Base-by-base conservation (phyloP, 2,888 invertebrate species). In the Aphrophora alni region DNA sequence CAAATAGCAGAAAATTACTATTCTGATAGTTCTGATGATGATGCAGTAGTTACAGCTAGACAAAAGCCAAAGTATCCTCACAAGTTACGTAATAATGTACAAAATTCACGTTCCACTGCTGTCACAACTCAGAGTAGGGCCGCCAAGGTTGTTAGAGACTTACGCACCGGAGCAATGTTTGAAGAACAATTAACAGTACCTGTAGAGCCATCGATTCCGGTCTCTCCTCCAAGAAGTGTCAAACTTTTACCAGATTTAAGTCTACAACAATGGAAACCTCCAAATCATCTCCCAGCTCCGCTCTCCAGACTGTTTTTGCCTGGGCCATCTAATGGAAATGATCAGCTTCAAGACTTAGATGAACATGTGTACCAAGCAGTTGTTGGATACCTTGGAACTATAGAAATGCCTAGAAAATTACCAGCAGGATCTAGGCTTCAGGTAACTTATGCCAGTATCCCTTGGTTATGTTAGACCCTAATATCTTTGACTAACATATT, bases 361-460 rank as follows among this genome's bases (percentile, higher is more conserved):
- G 82, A 84, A 59, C 84, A 85, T 76, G 84, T 85, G 8, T 87
- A 87, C 86, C 93, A 95, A 84, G 95, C 95, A 0, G 93, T 98
- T 1, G 97, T 98, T 0, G 98, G 98, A 0, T 98, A 98, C 88
- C 90, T 98, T 74, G 98, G 98, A 26, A 98, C 98, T 0, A 97
- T 98, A 83, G 98, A 98, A 89, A 97, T 98, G 90, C 98, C 98
- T 0, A 94, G 94, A 87, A 94, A 95, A 84, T 90, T 95, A 70
- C 90, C 94, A 77, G 92, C 93, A 72, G 93, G 93, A 68, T 93
- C 94, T 17, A 93, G 96, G 79, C 88, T 95, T 84, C 91, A 91
- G 87, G 90, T 91, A 82, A 76, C 76, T 75, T 33, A 44, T 14
- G 2, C 17, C 44, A 44, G 17, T 44, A 44, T 8, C 12, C 44